A percentile compares a stretch with the other conserved stretches of the same genome.
Evolutionary conservation across 2,113 vertebrate genomes (phyloP).

Genomic region (Mystacornis crossleyi): DNA sequence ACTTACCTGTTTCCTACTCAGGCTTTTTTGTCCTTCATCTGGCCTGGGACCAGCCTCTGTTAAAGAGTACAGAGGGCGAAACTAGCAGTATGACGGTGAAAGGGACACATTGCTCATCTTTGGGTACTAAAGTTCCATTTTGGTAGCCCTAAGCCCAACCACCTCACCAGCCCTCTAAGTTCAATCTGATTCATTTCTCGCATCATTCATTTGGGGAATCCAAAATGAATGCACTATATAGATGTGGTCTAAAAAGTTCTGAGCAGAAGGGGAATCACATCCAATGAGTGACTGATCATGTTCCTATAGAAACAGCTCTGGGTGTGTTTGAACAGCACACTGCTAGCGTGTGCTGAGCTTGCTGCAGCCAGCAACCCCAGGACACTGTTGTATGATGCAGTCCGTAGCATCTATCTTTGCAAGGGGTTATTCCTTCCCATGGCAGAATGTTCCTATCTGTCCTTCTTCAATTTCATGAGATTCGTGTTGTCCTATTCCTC

Average conservation of each 20-base stretch:
- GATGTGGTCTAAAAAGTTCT: background rate
- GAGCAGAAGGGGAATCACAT: background rate
- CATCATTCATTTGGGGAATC: accelerated
- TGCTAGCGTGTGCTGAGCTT: background rate
- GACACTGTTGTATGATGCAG: background rate
- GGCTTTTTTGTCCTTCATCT: background rate
- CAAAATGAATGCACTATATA: background rate
- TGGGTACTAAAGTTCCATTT: background rate
- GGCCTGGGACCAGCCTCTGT: background rate
- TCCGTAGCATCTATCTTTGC: background rate
- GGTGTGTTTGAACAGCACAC: background rate
- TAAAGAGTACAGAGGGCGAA: background rate
- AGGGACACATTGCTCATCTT: background rate
- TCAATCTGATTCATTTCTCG: background rate
- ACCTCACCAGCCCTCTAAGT: background rate
- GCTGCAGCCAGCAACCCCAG: background rate
- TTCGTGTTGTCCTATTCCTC: background rate
- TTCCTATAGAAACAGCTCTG: background rate
- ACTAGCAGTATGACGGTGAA: background rate
- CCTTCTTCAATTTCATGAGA: background rate
- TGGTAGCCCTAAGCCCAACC: accelerated
- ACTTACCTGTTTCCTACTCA: background rate
- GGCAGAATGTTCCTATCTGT: background rate
- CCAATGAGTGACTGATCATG: accelerated
- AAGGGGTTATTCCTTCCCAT: background rate